phyloP scores from a whole-genome alignment of 2,113 vertebrate species.

The Oreochromis tanganicae region DNA sequence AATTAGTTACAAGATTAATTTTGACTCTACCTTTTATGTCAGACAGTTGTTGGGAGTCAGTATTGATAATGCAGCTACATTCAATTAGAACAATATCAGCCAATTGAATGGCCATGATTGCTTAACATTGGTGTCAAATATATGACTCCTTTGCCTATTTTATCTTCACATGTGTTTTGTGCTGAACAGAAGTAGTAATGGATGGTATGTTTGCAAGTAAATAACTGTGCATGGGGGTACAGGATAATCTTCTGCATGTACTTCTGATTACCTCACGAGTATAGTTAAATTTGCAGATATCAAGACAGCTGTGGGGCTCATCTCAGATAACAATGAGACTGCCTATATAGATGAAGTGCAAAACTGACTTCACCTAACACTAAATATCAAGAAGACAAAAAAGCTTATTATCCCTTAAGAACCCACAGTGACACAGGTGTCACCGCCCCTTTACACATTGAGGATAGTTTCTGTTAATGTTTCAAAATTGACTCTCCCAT shows the following conservation, averaged over 20 bases:
- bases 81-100: not conserved
- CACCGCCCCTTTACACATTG: too few relatives aligned
- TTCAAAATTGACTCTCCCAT: too few relatives aligned
- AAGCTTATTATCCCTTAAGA: not conserved
- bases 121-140: not conserved
- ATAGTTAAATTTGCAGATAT: not conserved
- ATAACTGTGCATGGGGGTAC: too few relatives aligned
- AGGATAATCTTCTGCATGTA: not conserved
- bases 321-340: not conserved
- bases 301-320: not conserved
- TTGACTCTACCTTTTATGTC: too few relatives aligned
- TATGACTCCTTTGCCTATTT: too few relatives aligned
- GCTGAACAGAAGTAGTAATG: too few relatives aligned
- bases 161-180: too few relatives aligned
- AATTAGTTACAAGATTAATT: not conserved
- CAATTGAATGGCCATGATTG: accelerated
- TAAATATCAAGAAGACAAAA: not conserved
- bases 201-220: too few relatives aligned
- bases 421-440: too few relatives aligned
- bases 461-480: too few relatives aligned
- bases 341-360: not conserved
- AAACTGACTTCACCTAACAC: accelerated
- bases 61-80: too few relatives aligned
- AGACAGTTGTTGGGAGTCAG: too few relatives aligned
- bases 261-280: not conserved